Evolutionary conservation across 2,888 invertebrate species (phyloP), one percentile per base, ranked within the genome.

Genomic region (Amphipoea lucens): DNA sequence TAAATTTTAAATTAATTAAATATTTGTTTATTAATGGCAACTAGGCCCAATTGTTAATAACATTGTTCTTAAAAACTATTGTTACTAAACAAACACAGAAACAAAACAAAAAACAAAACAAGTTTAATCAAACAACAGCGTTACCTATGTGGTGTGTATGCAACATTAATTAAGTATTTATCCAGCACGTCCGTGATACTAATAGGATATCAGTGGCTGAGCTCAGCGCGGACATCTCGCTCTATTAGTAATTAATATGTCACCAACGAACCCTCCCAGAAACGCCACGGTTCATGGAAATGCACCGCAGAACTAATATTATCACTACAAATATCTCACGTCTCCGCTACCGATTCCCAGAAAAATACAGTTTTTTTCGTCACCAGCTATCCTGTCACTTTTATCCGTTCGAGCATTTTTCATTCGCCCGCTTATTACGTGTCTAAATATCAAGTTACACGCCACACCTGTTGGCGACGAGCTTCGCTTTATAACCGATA

Each of bases 251-350:
- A 95, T 95, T 94, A 95, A 95, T 94, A 93, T 93, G 95, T 95
- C 94, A 93, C 90, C 91, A 86, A 81, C 87, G 90, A 89, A 82
- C 88, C 82, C 90, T 91, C 92, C 89, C 91, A 90, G 91, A 91
- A 92, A 90, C 89, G 88, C 86, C 87, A 83, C 91, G 89, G 74
- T 96, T 96, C 96, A 94, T 87, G 92, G 96, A 96, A 96, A 92
- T 87, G 91, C 91, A 87, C 91, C 90, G 85, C 91, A 91, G 85
- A 92, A 93, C 96, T 95, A 96, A 96, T 96, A 95, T 96, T 96
- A 95, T 96, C 95, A 93, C 92, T 89, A 93, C 95, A 95, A 96
- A 95, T 94, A 94, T 95, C 94, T 94, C 96, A 94, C 95, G 94
- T 93, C 89, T 90, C 78, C 90, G 94, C 93, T 88, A 94, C 92